These are phyloP conservation scores for Abrostola triplasia DNA, from an alignment of 2,888 invertebrate genomes.

Conservation along the genomic window DNA sequence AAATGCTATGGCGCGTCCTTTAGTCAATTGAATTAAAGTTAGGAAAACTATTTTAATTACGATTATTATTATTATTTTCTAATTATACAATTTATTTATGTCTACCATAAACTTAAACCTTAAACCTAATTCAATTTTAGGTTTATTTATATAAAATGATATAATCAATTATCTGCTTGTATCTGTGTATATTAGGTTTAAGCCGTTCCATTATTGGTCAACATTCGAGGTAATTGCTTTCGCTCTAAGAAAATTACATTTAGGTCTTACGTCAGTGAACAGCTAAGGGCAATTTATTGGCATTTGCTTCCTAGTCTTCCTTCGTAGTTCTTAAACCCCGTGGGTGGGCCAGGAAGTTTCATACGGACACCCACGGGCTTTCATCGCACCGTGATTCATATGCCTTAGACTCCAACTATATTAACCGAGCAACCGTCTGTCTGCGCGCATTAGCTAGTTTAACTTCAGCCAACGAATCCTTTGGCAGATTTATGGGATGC, in stretches of 20 bases:
- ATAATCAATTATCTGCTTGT: not conserved
- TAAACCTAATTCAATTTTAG: not conserved
- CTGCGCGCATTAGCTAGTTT: conserved; percentile 67
- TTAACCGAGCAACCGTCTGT: conserved; percentile 60
- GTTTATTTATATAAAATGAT: not conserved
- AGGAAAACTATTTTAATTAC: no score
- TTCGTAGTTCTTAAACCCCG: conserved; percentile 57
- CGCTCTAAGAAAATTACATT: conserved; percentile 45
- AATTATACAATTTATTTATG: not conserved
- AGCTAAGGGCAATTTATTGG: conserved; percentile 51
- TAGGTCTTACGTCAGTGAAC: conserved; percentile 47
- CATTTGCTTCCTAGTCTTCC: conserved; percentile 62
- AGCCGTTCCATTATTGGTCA: conserved; percentile 41
- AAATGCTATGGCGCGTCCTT: not conserved
- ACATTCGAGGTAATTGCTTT: conserved; percentile 47
- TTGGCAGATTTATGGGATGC: conserved; percentile 63
- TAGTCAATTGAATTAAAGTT: not conserved
- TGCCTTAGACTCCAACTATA: conserved; percentile 60
- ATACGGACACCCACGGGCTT: conserved; percentile 79
- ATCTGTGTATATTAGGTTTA: conserved; percentile 17
- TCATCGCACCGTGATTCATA: conserved; percentile 83
- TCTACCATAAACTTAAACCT: not conserved
- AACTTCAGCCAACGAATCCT: conserved; percentile 51
- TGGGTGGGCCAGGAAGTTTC: conserved; percentile 85
- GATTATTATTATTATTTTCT: no score